These are phyloP conservation scores for Chrysolina haemoptera DNA, from an alignment of 2,888 invertebrate genomes.

Conservation along the genomic window DNA sequence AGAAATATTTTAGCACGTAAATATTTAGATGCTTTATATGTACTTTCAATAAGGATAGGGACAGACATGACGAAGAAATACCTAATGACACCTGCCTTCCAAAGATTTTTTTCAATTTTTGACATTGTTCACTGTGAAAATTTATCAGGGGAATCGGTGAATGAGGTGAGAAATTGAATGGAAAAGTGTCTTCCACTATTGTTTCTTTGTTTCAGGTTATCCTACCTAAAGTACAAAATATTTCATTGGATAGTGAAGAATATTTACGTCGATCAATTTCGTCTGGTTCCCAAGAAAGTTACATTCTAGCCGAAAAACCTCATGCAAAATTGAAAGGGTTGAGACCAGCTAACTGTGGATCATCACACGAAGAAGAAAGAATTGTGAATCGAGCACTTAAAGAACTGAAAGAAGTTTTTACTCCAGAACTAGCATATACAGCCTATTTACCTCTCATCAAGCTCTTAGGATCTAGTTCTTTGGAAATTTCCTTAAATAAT, in stretches of 20 bases:
- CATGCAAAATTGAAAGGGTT: constrained; percentile 67
- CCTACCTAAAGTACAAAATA: not conserved
- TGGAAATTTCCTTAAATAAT: constrained; percentile 84
- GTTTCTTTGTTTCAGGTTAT: not conserved
- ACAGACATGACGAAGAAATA: constrained; percentile 84
- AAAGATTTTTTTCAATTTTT: constrained; percentile 86
- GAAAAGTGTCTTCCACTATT: not conserved
- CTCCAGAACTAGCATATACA: constrained; percentile 86
- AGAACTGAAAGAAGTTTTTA: constrained; percentile 88
- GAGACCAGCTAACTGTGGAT: constrained; percentile 75
- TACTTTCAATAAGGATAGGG: constrained; percentile 83
- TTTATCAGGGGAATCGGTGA: constrained; percentile 59
- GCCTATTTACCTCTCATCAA: constrained; percentile 85
- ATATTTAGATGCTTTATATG: constrained; percentile 85
- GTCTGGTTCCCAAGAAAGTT: constrained; percentile 51
- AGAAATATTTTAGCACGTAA: constrained; percentile 85
- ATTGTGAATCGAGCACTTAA: constrained; percentile 74
- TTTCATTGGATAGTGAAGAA: not conserved
- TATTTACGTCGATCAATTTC: not conserved
- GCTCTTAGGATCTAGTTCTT: constrained; percentile 79
- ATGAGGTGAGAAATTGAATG: constrained; percentile 33
- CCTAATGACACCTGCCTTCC: constrained; percentile 79
- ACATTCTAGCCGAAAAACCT: constrained; percentile 71
- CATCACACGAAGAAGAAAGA: constrained; percentile 71
- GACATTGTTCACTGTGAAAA: constrained; percentile 76